phyloP scores from a whole-genome alignment of 2,888 invertebrate species.

The Meliscaeva auricollis region DNA sequence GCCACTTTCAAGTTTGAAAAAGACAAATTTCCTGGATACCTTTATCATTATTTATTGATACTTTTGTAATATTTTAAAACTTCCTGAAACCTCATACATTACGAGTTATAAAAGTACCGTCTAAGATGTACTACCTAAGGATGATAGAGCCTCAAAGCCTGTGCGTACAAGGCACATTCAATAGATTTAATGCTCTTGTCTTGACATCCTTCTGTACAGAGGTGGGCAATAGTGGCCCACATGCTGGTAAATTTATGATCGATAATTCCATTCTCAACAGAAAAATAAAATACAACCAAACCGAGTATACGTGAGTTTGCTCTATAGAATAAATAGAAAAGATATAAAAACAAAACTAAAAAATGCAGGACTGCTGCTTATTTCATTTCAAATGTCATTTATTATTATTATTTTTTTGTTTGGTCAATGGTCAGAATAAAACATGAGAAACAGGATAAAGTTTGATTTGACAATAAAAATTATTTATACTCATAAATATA shows the following conservation, averaged over 20 bases:
- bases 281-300: background rate
- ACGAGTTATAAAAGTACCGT: too few species aligned
- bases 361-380: constrained; percentile 11
- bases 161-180: background rate
- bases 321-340: too few species aligned
- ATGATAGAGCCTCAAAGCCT: background rate
- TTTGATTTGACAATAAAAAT: background rate
- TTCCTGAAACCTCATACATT: background rate
- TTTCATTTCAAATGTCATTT: background rate
- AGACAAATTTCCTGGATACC: background rate
- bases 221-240: constrained; percentile 19
- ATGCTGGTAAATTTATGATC: constrained; percentile 59
- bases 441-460: background rate
- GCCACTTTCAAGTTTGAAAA: background rate
- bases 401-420: background rate
- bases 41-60: constrained; percentile 5
- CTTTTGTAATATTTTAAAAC: constrained; percentile 4
- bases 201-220: constrained; percentile 11
- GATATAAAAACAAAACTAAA: too few species aligned
- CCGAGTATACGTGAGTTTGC: too few species aligned
- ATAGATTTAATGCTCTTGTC: constrained; percentile 6
- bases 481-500: too few species aligned
- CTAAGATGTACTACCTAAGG: too few species aligned
- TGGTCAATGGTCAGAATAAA: background rate
- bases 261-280: constrained; percentile 20